These are phyloP conservation scores for Endomychus coccineus DNA, from an alignment of 2,888 invertebrate genomes.

Conservation along the genomic window DNA sequence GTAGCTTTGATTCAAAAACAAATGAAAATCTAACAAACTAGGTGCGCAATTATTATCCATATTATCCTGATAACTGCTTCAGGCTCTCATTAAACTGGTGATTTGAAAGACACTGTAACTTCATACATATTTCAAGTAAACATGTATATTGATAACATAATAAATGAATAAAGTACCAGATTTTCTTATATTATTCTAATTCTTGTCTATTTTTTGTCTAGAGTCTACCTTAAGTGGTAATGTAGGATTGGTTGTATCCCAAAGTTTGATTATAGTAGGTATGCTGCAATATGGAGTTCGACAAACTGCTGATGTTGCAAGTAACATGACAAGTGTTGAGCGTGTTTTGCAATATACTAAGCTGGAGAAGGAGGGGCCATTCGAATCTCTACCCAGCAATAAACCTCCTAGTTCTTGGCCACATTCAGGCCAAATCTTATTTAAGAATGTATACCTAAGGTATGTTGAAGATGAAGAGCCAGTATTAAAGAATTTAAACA, in stretches of 20 bases:
- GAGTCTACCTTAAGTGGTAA: too few relatives aligned
- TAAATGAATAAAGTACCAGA: too few relatives aligned
- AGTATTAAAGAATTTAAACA: slow-evolving; percentile 60
- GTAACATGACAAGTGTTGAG: slow-evolving; percentile 78
- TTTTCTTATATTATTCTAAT: too few relatives aligned
- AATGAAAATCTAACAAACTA: too few relatives aligned
- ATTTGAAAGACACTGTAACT: too few relatives aligned
- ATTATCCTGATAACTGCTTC: too few relatives aligned
- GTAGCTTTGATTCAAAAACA: too few relatives aligned
- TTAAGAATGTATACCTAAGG: slow-evolving; percentile 54
- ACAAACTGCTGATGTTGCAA: slow-evolving; percentile 68
- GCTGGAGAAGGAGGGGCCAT: slow-evolving; percentile 61
- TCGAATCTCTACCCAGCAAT: slow-evolving; percentile 51
- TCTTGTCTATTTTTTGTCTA: too few relatives aligned
- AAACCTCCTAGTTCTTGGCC: slow-evolving; percentile 58
- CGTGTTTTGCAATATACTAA: slow-evolving; percentile 71
- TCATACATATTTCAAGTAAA: too few relatives aligned
- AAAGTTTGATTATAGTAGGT: slow-evolving; percentile 65
- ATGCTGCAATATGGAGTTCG: slow-evolving; percentile 77
- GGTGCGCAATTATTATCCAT: too few relatives aligned
- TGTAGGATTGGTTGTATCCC: slow-evolving; percentile 66
- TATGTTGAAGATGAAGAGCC: slow-evolving; percentile 57
- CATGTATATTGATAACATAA: too few relatives aligned
- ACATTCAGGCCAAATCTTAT: slow-evolving; percentile 50
- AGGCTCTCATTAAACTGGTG: too few relatives aligned